Evolutionary conservation across 2,888 invertebrate species (phyloP).

Genomic region (Gortyna flavago): DNA sequence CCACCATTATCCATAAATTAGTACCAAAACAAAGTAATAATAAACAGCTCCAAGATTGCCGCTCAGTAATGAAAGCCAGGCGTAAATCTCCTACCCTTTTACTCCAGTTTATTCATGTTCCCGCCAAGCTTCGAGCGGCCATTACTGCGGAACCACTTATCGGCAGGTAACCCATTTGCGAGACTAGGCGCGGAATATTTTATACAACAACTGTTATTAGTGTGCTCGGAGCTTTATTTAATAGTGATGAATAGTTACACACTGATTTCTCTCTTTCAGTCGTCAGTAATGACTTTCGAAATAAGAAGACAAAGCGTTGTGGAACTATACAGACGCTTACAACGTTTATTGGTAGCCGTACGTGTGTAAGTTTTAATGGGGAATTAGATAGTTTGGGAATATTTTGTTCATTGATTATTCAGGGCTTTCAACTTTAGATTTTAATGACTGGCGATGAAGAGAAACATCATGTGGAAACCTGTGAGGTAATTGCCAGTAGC

Average conservation of each 20-base stretch:
- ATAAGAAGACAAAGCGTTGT: too few relatives aligned
- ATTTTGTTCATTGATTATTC: constrained; percentile 12
- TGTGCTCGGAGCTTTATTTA: constrained; percentile 29
- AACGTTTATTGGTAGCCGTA: too few relatives aligned
- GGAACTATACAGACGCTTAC: too few relatives aligned
- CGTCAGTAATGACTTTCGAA: too few relatives aligned
- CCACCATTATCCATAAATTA: constrained; percentile 28
- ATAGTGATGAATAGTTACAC: too few relatives aligned
- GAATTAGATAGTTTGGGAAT: constrained; percentile 2
- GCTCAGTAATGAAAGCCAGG: constrained; percentile 35
- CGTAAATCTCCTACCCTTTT: constrained; percentile 39
- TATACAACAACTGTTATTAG: constrained; percentile 48
- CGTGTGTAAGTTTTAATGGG: constrained; percentile 19
- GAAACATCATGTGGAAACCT: background rate
- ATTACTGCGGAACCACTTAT: constrained; percentile 61
- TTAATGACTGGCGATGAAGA: too few relatives aligned
- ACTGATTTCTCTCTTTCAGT: too few relatives aligned
- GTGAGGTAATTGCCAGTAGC: background rate
- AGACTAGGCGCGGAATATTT: constrained; percentile 60
- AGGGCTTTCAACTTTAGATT: background rate
- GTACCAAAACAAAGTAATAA: constrained; percentile 33
- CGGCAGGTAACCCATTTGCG: constrained; percentile 53
- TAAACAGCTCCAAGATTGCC: constrained; percentile 35
- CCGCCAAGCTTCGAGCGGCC: constrained; percentile 32
- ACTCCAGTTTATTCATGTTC: constrained; percentile 50